These are phyloP conservation scores for Cladopsammia gracilis DNA, from an alignment of 64 coral and sea anemone genomes.

Conservation along the genomic window DNA sequence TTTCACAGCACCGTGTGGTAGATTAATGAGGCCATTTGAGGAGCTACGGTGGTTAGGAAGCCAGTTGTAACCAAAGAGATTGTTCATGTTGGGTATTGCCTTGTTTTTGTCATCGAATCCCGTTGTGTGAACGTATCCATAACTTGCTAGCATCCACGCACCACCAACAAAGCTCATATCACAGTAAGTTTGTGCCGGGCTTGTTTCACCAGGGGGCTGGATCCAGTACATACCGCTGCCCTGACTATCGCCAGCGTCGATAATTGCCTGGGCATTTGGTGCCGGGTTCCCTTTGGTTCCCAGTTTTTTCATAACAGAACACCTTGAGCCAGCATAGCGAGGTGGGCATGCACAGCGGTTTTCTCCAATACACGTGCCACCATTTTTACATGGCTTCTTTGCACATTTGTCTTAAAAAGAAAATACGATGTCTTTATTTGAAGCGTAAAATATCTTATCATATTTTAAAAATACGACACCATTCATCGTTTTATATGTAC, in stretches of 20 bases:
- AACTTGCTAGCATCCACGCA: constrained; percentile 96
- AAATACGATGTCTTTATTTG: background rate
- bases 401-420: constrained; percentile 58
- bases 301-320: constrained; percentile 64
- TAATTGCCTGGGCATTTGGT: constrained; percentile 82
- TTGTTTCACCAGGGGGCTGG: constrained; percentile 82
- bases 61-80: constrained; percentile 91
- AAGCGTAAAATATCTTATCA: constrained; percentile 52
- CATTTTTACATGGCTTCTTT: constrained; percentile 63
- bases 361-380: constrained; percentile 41
- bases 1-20: constrained; percentile 76
- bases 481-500: too few species aligned
- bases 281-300: constrained; percentile 82
- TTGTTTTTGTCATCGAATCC: constrained; percentile 25
- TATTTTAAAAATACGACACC: background rate
- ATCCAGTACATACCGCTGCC: constrained; percentile 98
- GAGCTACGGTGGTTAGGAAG: constrained; percentile 55
- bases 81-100: constrained; percentile 97
- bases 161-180: constrained; percentile 85
- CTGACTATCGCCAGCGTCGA: constrained; percentile 79
- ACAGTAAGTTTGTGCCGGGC: constrained; percentile 82
- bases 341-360: constrained; percentile 60
- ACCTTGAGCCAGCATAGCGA: constrained; percentile 12
- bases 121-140: constrained; percentile 70
- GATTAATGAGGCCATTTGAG: constrained; percentile 69